Evolutionary conservation across 2,888 invertebrate species (phyloP).

Genomic region (Microchrysa polita): DNA sequence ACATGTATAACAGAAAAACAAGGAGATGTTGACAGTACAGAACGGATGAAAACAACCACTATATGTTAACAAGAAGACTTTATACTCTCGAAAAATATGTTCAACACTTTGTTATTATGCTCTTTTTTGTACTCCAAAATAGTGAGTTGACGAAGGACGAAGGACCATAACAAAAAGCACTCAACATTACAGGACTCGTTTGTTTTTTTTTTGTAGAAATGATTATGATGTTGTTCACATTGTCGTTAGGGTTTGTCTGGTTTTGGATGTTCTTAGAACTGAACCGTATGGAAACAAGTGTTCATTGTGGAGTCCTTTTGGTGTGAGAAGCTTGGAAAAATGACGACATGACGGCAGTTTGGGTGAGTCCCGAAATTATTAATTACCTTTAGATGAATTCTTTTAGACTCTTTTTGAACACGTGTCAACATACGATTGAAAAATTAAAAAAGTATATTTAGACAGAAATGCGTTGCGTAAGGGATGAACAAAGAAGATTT

Average conservation of each 20-base stretch:
- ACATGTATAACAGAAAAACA: too few species aligned
- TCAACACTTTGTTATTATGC: not conserved
- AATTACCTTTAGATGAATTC: too few species aligned
- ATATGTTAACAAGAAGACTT: not conserved
- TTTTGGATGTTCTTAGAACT: not conserved
- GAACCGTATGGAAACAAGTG: not conserved
- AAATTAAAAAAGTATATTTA: too few species aligned
- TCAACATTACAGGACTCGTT: conserved; percentile 21
- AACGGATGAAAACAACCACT: conserved; percentile 3
- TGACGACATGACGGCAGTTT: too few species aligned
- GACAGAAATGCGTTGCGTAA: too few species aligned
- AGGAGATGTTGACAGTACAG: too few species aligned
- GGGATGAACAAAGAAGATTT: not conserved
- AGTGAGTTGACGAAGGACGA: conserved; percentile 31
- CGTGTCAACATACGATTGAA: too few species aligned
- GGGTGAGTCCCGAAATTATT: too few species aligned
- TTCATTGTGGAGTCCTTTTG: not conserved
- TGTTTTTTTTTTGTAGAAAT: conserved; percentile 22
- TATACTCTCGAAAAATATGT: not conserved
- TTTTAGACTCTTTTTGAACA: too few species aligned
- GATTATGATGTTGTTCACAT: conserved; percentile 14
- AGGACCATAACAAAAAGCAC: conserved; percentile 32
- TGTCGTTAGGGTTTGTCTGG: not conserved
- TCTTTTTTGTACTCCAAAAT: conserved; percentile 12
- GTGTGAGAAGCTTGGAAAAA: too few species aligned